A percentile compares a stretch with the other conserved stretches of the same genome.
Evolutionary conservation across 2,888 invertebrate genomes (phyloP).

Genomic region (Lasioglossum calceatum): DNA sequence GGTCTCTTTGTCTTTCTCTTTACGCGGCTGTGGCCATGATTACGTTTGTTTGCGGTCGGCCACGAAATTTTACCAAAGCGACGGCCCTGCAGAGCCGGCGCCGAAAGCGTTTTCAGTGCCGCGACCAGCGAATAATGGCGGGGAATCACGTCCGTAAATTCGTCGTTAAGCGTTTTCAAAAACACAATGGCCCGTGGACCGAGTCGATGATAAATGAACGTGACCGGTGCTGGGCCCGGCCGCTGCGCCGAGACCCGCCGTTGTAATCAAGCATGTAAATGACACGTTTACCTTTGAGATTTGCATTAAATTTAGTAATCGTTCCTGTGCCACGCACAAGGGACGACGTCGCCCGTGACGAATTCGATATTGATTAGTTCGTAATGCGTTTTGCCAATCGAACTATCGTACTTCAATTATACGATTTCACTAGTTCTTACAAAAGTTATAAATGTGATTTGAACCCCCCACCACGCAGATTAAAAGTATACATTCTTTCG

Average conservation of each 20-base stretch:
- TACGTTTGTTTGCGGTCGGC: conserved; percentile 61
- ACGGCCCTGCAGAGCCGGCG: background rate
- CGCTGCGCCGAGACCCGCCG: background rate
- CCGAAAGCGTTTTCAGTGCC: conserved; percentile 13
- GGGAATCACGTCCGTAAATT: background rate
- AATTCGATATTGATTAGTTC: conserved; percentile 23
- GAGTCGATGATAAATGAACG: conserved; percentile 6
- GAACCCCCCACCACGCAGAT: background rate
- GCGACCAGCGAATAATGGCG: conserved; percentile 25
- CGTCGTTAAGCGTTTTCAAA: conserved; percentile 22
- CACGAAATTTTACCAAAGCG: conserved; percentile 53
- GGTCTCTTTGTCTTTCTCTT: conserved; percentile 43
- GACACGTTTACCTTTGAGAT: conserved; percentile 66
- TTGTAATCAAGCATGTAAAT: conserved; percentile 60
- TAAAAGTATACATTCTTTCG: too few relatives aligned
- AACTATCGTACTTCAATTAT: background rate
- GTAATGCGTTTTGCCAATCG: background rate
- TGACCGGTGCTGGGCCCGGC: background rate
- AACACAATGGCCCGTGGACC: conserved; percentile 16
- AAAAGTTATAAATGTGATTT: background rate
- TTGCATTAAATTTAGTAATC: conserved; percentile 69
- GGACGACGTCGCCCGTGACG: background rate
- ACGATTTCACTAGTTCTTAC: background rate
- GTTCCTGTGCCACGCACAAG: conserved; percentile 29
- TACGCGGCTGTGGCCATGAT: conserved; percentile 25